Base-by-base conservation (phyloP, 2,888 invertebrate genomes). In the Watsonalla cultraria region DNA sequence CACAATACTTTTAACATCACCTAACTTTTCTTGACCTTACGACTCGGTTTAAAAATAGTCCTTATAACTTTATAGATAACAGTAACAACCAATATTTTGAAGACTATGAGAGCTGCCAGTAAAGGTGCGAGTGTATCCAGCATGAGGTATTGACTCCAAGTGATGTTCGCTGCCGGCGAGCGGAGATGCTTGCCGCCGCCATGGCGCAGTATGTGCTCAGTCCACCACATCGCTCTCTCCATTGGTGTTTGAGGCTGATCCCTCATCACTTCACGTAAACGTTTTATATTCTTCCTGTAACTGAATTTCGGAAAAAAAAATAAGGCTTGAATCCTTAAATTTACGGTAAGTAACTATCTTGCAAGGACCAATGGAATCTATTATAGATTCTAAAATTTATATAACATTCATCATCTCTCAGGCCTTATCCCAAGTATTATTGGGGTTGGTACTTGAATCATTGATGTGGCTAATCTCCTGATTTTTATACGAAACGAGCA, bases 221-320 rank as follows among this genome's bases (percentile, higher is more conserved):
- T 62, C 71, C 72, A 70, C 68, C 68, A 66, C 8, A 69, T 53
- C 0, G 67, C 64, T 7, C 67, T 65, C 6, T 69, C 62, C 1
- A 69, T 51, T 0, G 69, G 51, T 0, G 54, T 45, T 51, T 62
- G 51, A 0, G 65, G 65, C 37, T 68, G 61, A 48, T 73, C 72
- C 9, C 56, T 2, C 46, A 65, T 60, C 7, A 66, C 7, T 0
- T 9, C 34, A 15, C 64, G 50, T 5, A 70, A 52, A 37, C 52
- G 53, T 6, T 49, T 34, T 15, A 64, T 55, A 46, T 66, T 65
- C 0, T 62, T 15, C 0, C 56, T 51, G 53, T 65, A 62, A 35
- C 70, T 70, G 47, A 11, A 42, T 11, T 8, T 42, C 9, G 42
- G 11, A 42, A 11, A 11, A 8, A 8, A 13, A 13, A 46, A 14